Percentiles rank a stretch among this genome's conserved stretches.
Conservation (phyloP, 2,797 vertebrate species). For the Molossus molossus region DNA sequence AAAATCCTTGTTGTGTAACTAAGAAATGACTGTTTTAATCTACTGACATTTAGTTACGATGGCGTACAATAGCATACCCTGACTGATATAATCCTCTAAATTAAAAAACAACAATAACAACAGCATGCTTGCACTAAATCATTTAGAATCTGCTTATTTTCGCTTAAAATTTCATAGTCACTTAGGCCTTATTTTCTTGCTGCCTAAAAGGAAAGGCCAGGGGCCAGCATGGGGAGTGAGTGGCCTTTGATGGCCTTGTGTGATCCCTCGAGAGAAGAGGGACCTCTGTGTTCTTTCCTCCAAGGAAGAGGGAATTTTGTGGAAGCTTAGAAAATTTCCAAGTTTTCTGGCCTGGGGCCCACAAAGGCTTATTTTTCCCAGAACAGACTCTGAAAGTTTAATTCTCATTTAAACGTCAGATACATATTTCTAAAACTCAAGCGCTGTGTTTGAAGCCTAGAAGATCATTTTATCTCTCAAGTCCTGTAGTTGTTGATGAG, state of each 20-base stretch:
- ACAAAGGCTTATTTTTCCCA: slow-evolving; percentile 58
- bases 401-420: slow-evolving; percentile 76
- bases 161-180: background rate
- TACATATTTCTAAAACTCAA: slow-evolving; percentile 71
- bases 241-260: slow-evolving; percentile 44
- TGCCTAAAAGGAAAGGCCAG: background rate
- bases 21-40: slow-evolving; percentile 22
- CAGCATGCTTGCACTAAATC: background rate
- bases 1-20: background rate
- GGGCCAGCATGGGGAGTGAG: slow-evolving; percentile 23
- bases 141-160: slow-evolving; percentile 41
- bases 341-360: slow-evolving; percentile 60
- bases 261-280: background rate
- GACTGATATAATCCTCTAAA: background rate
- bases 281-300: slow-evolving; percentile 48
- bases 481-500: slow-evolving; percentile 72
- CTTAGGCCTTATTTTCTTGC: slow-evolving; percentile 21
- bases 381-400: slow-evolving; percentile 72
- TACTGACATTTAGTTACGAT: slow-evolving; percentile 6
- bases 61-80: background rate
- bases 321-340: background rate
- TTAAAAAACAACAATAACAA: background rate
- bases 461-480: slow-evolving; percentile 75
- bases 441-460: slow-evolving; percentile 76
- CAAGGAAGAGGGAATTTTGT: slow-evolving; percentile 67